Evolutionary conservation across 2,113 vertebrate species (phyloP).

Genomic region (Pyrgilauda ruficollis): DNA sequence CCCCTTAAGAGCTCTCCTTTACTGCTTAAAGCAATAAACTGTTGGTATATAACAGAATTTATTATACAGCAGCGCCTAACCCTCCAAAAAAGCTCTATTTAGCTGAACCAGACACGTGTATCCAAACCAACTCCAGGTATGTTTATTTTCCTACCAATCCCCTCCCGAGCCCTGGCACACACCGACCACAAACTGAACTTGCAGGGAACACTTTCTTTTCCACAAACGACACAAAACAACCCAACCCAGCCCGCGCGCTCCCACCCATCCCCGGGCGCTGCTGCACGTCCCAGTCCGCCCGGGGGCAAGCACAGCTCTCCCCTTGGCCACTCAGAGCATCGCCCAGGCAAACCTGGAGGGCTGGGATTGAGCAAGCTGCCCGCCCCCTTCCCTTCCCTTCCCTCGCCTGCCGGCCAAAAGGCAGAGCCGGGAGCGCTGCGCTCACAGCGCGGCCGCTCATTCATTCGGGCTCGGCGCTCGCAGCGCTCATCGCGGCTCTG

Average conservation of each 20-base stretch:
- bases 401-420: constrained; percentile 22
- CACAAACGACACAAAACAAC: not conserved
- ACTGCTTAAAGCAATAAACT: not conserved
- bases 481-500: too few species aligned
- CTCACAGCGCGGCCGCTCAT: constrained; percentile 76
- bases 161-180: not conserved
- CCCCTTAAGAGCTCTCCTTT: not conserved
- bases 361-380: constrained; percentile 55
- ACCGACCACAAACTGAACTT: not conserved
- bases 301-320: not conserved
- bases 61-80: not conserved
- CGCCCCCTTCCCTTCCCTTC: constrained; percentile 23
- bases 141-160: not conserved
- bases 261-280: not conserved
- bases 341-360: constrained; percentile 21
- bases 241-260: not conserved
- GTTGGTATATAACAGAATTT: not conserved
- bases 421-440: constrained; percentile 71
- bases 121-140: not conserved
- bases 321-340: not conserved
- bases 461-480: constrained; percentile 25
- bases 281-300: not conserved
- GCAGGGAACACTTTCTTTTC: not conserved
- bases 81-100: not conserved
- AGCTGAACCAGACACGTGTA: not conserved